Evolutionary conservation across 1,140 invertebrate species (phyloP), one percentile per base, ranked within the genome.

Genomic region (Pantala flavescens): DNA sequence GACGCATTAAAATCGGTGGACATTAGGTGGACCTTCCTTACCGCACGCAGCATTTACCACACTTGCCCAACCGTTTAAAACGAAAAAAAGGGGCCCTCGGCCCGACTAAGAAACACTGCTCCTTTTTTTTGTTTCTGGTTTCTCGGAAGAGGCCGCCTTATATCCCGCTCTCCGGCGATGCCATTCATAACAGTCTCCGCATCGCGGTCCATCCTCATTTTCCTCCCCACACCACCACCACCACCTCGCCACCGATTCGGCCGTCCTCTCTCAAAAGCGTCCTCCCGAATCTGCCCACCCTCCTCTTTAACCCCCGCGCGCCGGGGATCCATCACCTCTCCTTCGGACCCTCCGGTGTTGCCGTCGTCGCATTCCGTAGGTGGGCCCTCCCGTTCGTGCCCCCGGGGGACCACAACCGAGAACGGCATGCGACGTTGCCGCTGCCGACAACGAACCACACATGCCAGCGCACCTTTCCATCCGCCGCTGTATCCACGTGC

Each of bases 341-440:
- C 49, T 63, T 63, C n/a, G 49, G 49, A 63, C 49, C 49, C 49
- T 63, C 49, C 49, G 49, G 49, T 63, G 49, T 63, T 63, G 49
- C 49, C 49, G 49, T 63, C 49, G 49, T 63, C 49, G n/a, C 49
- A 63, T 63, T 63, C 49, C 49, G 49, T 63, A 63, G 49, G 49
- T 63, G 49, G 49, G 49, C 49, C 49, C 49, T 63, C 49, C 49
- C 49, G 49, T 63, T 63, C 12, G 12, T 63, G 49, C 49, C 49
- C 16, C 49, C 49, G 49, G 5, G 49, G 49, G n/a, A 16, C 49
- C 49, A 19, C 28, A 36, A 36, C 28, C 28, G 49, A 63, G 16
- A 21, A 21, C 49, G 49, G 49, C 49, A 21, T 63, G 49, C 49
- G 14, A 16, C 12, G 49, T 63, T 63, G 49, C 49, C 49, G 9